Conservation (phyloP, 30 jellyfish, hydroid and myxozoan genomes). For the Rhopilema esculentum region DNA sequence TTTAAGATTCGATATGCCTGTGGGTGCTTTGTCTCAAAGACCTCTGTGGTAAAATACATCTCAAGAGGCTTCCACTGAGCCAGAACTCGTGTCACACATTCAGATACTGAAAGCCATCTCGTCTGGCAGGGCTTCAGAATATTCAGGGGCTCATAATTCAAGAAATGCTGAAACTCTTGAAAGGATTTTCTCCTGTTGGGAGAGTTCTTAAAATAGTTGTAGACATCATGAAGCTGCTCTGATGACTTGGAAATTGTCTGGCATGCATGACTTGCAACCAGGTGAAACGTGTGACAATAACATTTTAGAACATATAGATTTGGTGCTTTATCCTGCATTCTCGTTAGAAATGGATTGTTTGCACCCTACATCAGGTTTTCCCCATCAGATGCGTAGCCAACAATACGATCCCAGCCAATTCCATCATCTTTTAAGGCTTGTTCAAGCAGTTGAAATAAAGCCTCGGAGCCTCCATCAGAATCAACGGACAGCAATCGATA, state of each 20-base stretch:
- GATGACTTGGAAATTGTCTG: slow-evolving; percentile 25
- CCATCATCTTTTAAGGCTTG: slow-evolving; percentile 14
- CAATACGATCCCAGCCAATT: slow-evolving; percentile 19
- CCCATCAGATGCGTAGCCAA: slow-evolving; percentile 55
- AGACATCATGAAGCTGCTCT: slow-evolving; percentile 38
- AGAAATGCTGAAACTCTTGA: slow-evolving; percentile 31
- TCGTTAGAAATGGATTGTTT: slow-evolving; percentile 23
- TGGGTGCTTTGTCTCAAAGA: slow-evolving; percentile 46
- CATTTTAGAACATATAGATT: slow-evolving; percentile 25
- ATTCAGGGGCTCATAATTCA: slow-evolving; percentile 12
- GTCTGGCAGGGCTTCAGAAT: slow-evolving; percentile 61
- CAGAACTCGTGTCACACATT: not conserved
- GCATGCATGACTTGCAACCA: slow-evolving; percentile 14
- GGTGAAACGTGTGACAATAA: slow-evolving; percentile 50
- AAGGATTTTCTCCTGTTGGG: slow-evolving; percentile 49
- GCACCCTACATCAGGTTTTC: slow-evolving; percentile 58
- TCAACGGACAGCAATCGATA: slow-evolving; percentile 33
- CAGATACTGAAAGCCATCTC: slow-evolving; percentile 10
- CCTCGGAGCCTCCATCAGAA: slow-evolving; percentile 46
- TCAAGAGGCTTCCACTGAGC: slow-evolving; percentile 13
- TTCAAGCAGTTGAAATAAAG: slow-evolving; percentile 12
- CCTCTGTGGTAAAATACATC: slow-evolving; percentile 40
- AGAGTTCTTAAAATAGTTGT: slow-evolving; percentile 32
- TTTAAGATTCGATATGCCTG: slow-evolving; percentile 31
- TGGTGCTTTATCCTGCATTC: slow-evolving; percentile 21